Evolutionary conservation across 2,797 vertebrate species (phyloP).

Genomic region (Chloroceryle inda): DNA sequence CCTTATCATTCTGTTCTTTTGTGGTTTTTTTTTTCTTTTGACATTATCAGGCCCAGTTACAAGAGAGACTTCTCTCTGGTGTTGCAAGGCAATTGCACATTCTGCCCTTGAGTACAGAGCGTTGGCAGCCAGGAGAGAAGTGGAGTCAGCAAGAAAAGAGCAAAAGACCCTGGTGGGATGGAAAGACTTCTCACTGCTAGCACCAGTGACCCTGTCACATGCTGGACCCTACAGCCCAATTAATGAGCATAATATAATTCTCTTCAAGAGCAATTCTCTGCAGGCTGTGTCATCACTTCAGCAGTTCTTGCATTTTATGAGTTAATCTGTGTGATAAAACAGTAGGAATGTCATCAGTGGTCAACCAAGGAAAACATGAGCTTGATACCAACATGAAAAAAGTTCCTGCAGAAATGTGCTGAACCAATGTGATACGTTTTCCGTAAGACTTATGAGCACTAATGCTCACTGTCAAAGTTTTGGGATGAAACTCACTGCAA

Average conservation of each 20-base stretch:
- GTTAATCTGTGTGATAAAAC: neutral
- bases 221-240: neutral
- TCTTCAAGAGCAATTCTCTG: neutral
- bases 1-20: neutral
- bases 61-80: neutral
- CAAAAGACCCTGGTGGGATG: neutral
- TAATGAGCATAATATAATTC: neutral
- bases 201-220: neutral
- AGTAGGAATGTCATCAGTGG: neutral
- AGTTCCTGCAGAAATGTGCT: neutral
- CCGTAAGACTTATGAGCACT: accelerated
- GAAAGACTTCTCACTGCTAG: neutral
- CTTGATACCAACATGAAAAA: neutral
- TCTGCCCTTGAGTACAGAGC: neutral
- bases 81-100: neutral
- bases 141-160: neutral
- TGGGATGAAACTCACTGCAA: accelerated
- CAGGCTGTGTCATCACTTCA: neutral
- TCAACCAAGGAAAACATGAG: neutral
- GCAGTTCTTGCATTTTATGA: neutral
- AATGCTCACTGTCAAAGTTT: neutral
- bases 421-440: neutral
- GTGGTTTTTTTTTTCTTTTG: neutral
- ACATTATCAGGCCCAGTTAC: neutral
- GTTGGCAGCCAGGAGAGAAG: accelerated